Percentiles rank a stretch among this genome's conserved stretches.
These are phyloP conservation scores for Psylliodes chrysocephalus DNA, from an alignment of 2,888 invertebrate genomes.

Conservation along the genomic window DNA sequence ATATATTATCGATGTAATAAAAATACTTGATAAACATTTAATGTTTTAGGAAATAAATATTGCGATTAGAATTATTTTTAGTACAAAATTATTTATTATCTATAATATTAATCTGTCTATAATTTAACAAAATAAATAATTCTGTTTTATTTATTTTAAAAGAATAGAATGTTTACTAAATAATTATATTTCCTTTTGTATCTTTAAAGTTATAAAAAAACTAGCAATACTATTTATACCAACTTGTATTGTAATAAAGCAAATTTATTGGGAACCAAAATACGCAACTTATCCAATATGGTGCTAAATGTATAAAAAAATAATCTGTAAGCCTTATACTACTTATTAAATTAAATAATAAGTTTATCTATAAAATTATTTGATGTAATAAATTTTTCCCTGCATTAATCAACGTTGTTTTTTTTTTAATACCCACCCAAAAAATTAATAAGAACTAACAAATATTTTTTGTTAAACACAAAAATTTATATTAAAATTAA, in stretches of 20 bases:
- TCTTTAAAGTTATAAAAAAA: too few species aligned
- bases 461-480: too few species aligned
- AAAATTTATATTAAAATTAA: too few species aligned
- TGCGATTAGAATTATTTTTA: too few species aligned
- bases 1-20: conserved; percentile 19
- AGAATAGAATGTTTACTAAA: too few species aligned
- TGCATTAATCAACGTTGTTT: background rate
- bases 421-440: background rate
- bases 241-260: conserved; percentile 21
- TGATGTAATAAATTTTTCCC: conserved; percentile 29
- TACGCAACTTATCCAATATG: conserved; percentile 43
- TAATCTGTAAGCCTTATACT: conserved; percentile 32
- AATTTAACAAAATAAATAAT: too few species aligned
- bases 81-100: too few species aligned
- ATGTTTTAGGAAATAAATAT: background rate
- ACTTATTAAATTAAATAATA: conserved; percentile 20
- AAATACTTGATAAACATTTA: conserved; percentile 28
- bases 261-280: conserved; percentile 41
- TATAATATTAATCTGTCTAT: too few species aligned
- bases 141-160: too few species aligned
- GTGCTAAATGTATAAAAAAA: conserved; percentile 44
- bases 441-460: too few species aligned
- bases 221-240: conserved; percentile 12
- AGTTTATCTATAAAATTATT: conserved; percentile 24
- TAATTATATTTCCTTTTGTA: too few species aligned